Percentiles rank a stretch among this genome's conserved stretches.
These are phyloP conservation scores for Cromileptes altivelis DNA, from an alignment of 2,113 vertebrate species.

Conservation along the genomic window DNA sequence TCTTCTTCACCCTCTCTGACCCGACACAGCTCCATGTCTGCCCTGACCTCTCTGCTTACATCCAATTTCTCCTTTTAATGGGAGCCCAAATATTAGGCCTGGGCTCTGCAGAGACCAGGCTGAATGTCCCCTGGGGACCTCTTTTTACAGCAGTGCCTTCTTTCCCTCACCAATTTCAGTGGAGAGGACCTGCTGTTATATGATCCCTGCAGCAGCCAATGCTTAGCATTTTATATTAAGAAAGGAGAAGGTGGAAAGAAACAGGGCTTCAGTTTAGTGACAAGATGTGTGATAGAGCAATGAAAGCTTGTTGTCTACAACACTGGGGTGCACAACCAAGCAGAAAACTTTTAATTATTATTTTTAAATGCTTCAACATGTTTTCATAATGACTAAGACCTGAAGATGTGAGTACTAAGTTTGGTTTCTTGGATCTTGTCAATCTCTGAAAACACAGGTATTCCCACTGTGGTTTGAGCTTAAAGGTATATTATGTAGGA, in stretches of 20 bases:
- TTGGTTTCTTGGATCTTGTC: no score
- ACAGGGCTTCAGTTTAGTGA: background rate
- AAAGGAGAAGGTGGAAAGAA: constrained; percentile 10
- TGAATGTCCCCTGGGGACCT: constrained; percentile 47
- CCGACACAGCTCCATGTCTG: constrained; percentile 34
- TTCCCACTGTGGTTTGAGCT: no score
- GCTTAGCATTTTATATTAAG: constrained; percentile 31
- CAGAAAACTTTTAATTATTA: background rate
- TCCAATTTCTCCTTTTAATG: constrained; percentile 57
- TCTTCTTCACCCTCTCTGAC: constrained; percentile 36
- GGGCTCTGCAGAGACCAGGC: constrained; percentile 34
- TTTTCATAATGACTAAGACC: background rate
- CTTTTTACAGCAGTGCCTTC: constrained; percentile 33
- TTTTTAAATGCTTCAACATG: background rate
- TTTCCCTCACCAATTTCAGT: constrained; percentile 38
- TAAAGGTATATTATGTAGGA: no score
- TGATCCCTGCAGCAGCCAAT: constrained; percentile 39
- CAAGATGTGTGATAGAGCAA: background rate
- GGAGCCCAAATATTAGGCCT: constrained; percentile 63
- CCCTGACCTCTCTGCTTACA: constrained; percentile 46
- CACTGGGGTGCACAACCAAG: background rate
- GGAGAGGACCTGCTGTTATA: constrained; percentile 26
- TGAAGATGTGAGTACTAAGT: no score
- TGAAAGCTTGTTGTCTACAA: background rate
- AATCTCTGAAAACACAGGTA: no score